phyloP scores from a whole-genome alignment of 2,797 vertebrate species.

The Echiichthys vipera region DNA sequence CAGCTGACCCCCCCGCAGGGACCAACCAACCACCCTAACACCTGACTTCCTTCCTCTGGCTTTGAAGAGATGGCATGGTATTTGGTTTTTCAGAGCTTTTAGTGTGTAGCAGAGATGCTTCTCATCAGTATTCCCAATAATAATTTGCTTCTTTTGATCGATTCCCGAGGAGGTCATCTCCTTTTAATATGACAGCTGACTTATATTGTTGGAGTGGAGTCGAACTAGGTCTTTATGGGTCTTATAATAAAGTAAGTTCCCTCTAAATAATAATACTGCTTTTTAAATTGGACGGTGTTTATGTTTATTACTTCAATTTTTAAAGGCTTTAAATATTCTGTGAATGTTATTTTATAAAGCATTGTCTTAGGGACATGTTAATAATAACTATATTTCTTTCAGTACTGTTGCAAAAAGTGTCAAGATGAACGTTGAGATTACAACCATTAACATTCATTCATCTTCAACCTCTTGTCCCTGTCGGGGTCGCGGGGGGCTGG shows the following conservation, averaged over 20 bases:
- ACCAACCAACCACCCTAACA: neutral
- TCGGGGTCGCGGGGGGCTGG: no score
- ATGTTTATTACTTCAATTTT: neutral
- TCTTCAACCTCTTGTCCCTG: no score
- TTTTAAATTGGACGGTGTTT: neutral
- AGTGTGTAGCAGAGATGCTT: neutral
- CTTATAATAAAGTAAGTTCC: neutral
- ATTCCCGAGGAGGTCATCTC: neutral
- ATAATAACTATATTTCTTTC: neutral
- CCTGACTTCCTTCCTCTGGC: slow-evolving; percentile 21
- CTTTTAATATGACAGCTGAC: neutral
- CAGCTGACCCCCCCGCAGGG: neutral
- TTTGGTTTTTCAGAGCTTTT: neutral
- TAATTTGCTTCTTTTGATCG: fast-evolving
- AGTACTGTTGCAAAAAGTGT: neutral
- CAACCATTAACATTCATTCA: no score
- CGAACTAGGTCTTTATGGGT: neutral
- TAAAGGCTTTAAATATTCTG: neutral
- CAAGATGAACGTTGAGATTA: no score
- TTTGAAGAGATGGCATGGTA: slow-evolving; percentile 31
- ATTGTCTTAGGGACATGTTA: neutral
- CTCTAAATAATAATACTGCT: no score
- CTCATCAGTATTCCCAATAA: neutral
- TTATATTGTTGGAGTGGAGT: neutral
- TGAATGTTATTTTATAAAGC: neutral